Conservation (phyloP, 1,140 invertebrate species). For the Gryon sp. region DNA sequence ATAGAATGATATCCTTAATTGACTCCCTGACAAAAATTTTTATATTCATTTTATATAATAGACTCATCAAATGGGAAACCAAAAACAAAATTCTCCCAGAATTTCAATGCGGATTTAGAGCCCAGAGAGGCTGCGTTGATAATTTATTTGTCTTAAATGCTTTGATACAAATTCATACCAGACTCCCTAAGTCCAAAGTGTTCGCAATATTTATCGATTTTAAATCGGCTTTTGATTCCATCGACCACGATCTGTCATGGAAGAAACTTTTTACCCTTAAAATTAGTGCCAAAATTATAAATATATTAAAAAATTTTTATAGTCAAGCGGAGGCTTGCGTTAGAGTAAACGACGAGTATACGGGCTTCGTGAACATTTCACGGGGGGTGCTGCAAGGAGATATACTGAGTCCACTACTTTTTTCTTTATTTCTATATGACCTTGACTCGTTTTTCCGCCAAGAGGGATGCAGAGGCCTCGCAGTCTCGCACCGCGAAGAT, state of each 20-base stretch:
- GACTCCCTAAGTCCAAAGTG: not conserved
- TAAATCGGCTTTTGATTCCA: not conserved
- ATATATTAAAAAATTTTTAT: too few species aligned
- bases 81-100: not conserved
- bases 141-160: not conserved
- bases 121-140: not conserved
- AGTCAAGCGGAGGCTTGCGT: too few species aligned
- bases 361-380: too few species aligned
- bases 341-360: too few species aligned
- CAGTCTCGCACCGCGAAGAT: too few species aligned
- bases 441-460: too few species aligned
- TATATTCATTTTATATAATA: not conserved
- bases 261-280: not conserved
- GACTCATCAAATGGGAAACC: not conserved
- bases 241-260: not conserved
- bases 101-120: constrained; percentile 1
- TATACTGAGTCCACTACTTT: too few species aligned
- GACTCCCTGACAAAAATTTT: not conserved
- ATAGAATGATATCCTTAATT: not conserved
- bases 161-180: not conserved
- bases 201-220: not conserved
- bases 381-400: too few species aligned
- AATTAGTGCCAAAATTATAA: too few species aligned
- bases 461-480: too few species aligned
- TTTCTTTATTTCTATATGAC: too few species aligned